Conservation (phyloP, 1,140 invertebrate genomes). For the Pemphigus obesinymphae region DNA sequence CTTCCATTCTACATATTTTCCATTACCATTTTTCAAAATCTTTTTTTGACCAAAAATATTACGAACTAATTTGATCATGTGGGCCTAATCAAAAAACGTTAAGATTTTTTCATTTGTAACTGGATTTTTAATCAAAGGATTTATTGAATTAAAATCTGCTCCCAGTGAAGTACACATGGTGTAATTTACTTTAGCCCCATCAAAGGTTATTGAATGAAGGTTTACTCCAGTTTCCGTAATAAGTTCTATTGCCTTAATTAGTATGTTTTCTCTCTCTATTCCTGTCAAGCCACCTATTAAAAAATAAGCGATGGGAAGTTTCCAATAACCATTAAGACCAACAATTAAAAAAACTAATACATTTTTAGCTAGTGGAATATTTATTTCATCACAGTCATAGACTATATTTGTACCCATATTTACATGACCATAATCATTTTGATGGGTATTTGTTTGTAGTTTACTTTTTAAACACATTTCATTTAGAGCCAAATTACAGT, state of each 20-base stretch:
- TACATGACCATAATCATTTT: conserved; percentile 2
- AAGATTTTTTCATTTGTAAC: not conserved
- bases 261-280: conserved; percentile 38
- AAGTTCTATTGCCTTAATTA: conserved; percentile 44
- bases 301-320: conserved; percentile 22
- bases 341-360: conserved; percentile 11
- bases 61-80: not conserved
- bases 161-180: conserved; percentile 44
- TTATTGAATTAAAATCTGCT: not conserved
- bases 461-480: not conserved
- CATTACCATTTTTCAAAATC: not conserved
- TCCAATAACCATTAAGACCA: conserved; percentile 13
- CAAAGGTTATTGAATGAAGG: conserved; percentile 49
- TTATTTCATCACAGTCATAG: not conserved
- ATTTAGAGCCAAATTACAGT: not conserved
- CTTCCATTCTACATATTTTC: not conserved
- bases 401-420: not conserved
- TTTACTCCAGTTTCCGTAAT: conserved; percentile 44
- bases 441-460: not conserved
- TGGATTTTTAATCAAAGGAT: not conserved
- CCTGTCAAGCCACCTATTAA: conserved; percentile 11
- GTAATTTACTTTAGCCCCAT: conserved; percentile 47
- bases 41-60: not conserved
- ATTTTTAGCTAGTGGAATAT: not conserved
- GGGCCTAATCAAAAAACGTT: not conserved